Conservation (phyloP, 2,797 vertebrate genomes). For the Bradypus variegatus region DNA sequence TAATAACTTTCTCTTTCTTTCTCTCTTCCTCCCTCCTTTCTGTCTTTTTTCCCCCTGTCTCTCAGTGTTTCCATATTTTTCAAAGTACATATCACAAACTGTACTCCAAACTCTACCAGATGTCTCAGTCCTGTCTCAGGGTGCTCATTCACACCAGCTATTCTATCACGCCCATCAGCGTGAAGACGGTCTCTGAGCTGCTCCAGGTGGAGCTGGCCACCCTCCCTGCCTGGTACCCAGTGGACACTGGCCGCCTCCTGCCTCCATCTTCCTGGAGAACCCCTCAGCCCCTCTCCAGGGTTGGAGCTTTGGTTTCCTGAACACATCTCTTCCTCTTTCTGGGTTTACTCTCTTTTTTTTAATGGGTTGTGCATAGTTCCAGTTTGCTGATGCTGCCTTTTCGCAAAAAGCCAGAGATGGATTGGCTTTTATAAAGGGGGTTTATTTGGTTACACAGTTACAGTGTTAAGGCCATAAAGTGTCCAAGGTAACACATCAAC, state of each 20-base stretch:
- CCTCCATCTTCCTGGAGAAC: background rate
- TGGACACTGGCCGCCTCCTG: fast-evolving
- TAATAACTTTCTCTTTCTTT: background rate
- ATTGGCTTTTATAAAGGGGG: too few species aligned
- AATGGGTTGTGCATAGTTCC: too few species aligned
- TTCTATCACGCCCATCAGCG: background rate
- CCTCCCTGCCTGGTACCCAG: background rate
- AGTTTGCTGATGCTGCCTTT: too few species aligned
- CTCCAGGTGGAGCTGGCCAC: background rate
- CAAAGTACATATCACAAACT: background rate
- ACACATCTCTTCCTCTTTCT: background rate
- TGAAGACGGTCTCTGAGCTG: background rate
- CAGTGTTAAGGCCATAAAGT: too few species aligned
- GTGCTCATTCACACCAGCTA: background rate
- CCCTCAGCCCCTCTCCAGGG: background rate
- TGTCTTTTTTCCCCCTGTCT: background rate
- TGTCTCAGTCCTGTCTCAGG: background rate
- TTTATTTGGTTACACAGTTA: too few species aligned
- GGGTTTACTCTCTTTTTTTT: background rate
- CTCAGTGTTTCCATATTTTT: background rate
- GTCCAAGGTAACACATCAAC: too few species aligned
- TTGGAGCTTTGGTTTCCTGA: background rate
- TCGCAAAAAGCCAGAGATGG: too few species aligned
- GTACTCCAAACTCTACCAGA: background rate
- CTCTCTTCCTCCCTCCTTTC: background rate